Base-by-base conservation (phyloP, 2,888 invertebrate species). In the Phortica magna region DNA sequence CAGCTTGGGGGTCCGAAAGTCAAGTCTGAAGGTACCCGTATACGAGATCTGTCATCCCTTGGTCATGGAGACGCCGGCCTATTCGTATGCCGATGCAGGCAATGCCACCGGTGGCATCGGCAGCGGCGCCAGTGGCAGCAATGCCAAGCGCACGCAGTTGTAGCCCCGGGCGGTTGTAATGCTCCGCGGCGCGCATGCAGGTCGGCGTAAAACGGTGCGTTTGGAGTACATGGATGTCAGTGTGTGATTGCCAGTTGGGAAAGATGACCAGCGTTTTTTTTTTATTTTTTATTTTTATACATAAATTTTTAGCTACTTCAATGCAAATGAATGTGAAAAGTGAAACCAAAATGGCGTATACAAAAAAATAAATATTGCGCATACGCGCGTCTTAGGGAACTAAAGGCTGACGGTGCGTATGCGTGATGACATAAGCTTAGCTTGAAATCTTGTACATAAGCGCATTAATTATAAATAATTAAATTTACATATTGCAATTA, bases 31-130 rank as follows among this genome's bases (percentile, higher is more conserved):
- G 85, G 90, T 91, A 79, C 91, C 92, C 75, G 87, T 91, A 76
- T 92, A 92, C 81, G 92, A 91, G 80, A 92, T 92, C 77, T 92
- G 92, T 68, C 92, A 92, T 89, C 92, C 92, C n/a, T 79, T 92
- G 80, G 92, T 92, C 68, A 92, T 92, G 92, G 92, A 92, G 78
- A 89, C 90, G 55, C 89, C 91, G 41, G 85, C 90, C 75, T 91
- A 91, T 75, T 90, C 90, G 14, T 91, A 91, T 73, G 83, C 86
- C 12, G 87, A 84, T 76, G 64, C 88, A 0, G 65, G 79, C 48
- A 76, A 78, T 64, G 81, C 83, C 59, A 78, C 74, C 70, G 75
- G 76, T 0, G 73, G 73, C 19, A 76, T 65, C 9, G 78, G 76
- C 31, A 82, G 79, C 7, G 77, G 73, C 48, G 12, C 75, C 12